A percentile compares a stretch with the other conserved stretches of the same genome.
These are phyloP conservation scores for Gymnorhina tibicen DNA, from an alignment of 2,113 vertebrate genomes.

Conservation along the genomic window DNA sequence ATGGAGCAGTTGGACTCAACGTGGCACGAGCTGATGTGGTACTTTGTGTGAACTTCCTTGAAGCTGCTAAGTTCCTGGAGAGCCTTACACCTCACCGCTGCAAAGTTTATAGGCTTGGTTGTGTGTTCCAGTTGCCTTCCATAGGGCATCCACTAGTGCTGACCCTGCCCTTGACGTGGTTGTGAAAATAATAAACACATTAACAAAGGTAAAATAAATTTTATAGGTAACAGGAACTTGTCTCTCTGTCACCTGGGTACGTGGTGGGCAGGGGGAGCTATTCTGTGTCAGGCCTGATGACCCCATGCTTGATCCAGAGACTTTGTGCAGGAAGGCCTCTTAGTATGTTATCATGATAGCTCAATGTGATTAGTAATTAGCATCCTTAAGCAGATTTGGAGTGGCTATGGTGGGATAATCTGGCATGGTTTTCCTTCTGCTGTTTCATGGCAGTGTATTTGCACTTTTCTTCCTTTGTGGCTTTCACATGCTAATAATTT, in stretches of 20 bases:
- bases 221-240: accelerated
- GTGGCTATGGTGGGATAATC: not conserved
- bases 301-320: not conserved
- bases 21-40: not conserved
- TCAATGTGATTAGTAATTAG: not conserved
- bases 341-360: not conserved
- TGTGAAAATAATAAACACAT: not conserved
- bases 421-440: not conserved
- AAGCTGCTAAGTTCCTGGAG: not conserved
- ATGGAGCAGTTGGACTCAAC: not conserved
- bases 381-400: not conserved
- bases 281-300: not conserved
- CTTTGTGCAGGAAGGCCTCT: not conserved
- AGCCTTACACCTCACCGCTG: not conserved
- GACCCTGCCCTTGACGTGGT: not conserved
- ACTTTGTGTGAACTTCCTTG: not conserved
- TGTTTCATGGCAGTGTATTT: not conserved
- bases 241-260: not conserved
- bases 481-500: not conserved
- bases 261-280: not conserved
- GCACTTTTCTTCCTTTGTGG: not conserved
- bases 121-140: not conserved
- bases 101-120: not conserved
- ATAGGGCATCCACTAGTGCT: not conserved
- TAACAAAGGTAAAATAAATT: not conserved